Evolutionary conservation across 2,888 invertebrate genomes (phyloP), one percentile per base, ranked within the genome.

Genomic region (Plemyria rubiginata): DNA sequence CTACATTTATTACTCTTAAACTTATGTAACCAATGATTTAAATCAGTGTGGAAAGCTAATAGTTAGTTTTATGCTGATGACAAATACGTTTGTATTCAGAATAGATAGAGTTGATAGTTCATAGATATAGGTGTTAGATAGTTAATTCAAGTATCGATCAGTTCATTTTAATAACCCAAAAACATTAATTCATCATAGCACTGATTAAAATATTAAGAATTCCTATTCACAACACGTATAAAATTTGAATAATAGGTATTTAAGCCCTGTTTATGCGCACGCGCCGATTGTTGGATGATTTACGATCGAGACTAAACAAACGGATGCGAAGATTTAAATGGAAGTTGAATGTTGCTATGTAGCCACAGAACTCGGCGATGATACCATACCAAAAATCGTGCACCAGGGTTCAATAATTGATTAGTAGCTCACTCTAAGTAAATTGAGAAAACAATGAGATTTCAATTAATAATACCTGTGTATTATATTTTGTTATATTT

Each of bases 1-100:
- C 64, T 66, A 65, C 74, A 74, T 78, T 78, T 76, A 77, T 79
- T 76, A 75, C 70, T 67, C 66, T 71, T 74, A 75, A 63, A 45
- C 16, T 45, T 40, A n/a, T n/a, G n/a, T n/a, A 29, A 45, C 16
- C 48, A 52, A 49, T 43, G 36, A 11, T 58, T 57, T 45, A 46
- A 56, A 75, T 70, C 70, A 70, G 65, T 71, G 70, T 70, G 64
- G 67, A 75, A 71, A 40, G 12, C 29, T 50, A 45, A 32, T 11
- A 12, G 48, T 49, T 16, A 4, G 46, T 11, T 28, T 15, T 46
- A 38, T 13, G n/a, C n/a, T 46, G 32, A 38, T 43, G 1, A 54
- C 41, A 41, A 45, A 41, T 46, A 11, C 11, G 11, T 38, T 38
- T 38, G 32, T 32, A 38, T 8, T 11, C 6, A 38, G 36, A 11